Percentiles rank a stretch among this genome's conserved stretches.
These are phyloP conservation scores for Perccottus glenii DNA, from an alignment of 2,113 vertebrate genomes.

Conservation along the genomic window DNA sequence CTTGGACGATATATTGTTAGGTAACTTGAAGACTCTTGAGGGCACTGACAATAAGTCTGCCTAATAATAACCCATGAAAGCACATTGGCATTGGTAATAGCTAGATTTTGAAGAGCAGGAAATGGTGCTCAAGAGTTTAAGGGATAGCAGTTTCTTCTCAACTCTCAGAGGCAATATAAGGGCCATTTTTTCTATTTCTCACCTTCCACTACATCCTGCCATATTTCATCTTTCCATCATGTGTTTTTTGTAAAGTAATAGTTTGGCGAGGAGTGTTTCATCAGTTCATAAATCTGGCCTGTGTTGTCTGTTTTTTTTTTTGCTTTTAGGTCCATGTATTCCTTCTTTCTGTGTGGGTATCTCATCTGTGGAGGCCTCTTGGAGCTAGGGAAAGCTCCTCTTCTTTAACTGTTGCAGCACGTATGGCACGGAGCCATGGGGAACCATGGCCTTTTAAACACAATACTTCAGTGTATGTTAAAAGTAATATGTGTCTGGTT, in stretches of 20 bases:
- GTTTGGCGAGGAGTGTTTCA: conserved; percentile 61
- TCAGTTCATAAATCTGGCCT: conserved; percentile 74
- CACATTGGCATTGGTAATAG: conserved; percentile 55
- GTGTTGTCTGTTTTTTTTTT: conserved; percentile 72
- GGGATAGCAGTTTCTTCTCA: conserved; percentile 36
- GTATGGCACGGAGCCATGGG: conserved; percentile 53
- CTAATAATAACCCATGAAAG: conserved; percentile 63
- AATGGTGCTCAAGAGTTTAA: conserved; percentile 34
- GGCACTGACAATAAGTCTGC: conserved; percentile 67
- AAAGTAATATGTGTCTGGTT: conserved; percentile 33
- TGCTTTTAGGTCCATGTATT: conserved; percentile 59
- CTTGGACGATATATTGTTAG: conserved; percentile 70
- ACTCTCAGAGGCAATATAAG: conserved; percentile 26
- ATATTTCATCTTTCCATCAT: conserved; percentile 59
- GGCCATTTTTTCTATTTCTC: conserved; percentile 44
- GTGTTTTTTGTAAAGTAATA: conserved; percentile 34
- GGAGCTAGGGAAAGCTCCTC: conserved; percentile 40
- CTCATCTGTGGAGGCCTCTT: conserved; percentile 41
- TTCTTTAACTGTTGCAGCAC: conserved; percentile 57
- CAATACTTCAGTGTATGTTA: conserved; percentile 15
- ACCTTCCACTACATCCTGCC: conserved; percentile 56
- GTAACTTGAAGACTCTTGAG: conserved; percentile 57
- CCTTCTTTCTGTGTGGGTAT: conserved; percentile 48
- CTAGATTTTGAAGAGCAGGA: conserved; percentile 43
- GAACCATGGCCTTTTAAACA: conserved; percentile 27